These are phyloP conservation scores for Tiphia femorata DNA, from an alignment of 2,888 invertebrate species.

Conservation along the genomic window DNA sequence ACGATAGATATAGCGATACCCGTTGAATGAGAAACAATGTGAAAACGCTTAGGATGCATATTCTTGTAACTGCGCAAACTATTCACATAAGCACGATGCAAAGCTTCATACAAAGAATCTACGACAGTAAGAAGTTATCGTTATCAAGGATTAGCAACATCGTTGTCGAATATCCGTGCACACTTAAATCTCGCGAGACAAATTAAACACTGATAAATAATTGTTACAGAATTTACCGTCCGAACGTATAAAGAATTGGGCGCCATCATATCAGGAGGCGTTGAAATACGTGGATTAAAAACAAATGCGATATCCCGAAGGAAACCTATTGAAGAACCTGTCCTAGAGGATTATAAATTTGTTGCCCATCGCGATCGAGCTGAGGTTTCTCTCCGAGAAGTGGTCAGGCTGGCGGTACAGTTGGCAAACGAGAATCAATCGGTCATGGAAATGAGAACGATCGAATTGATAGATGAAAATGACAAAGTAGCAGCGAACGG, in stretches of 20 bases:
- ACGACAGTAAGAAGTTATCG: too few species aligned
- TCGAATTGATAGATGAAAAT: constrained; percentile 59
- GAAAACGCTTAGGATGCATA: too few species aligned
- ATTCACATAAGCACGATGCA: too few species aligned
- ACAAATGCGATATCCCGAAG: constrained; percentile 72
- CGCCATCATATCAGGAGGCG: constrained; percentile 71
- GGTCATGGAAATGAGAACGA: constrained; percentile 56
- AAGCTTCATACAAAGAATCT: too few species aligned
- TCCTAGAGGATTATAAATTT: constrained; percentile 73
- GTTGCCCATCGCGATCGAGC: constrained; percentile 68
- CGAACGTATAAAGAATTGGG: constrained; percentile 65
- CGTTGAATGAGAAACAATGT: too few species aligned
- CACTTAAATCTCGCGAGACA: too few species aligned
- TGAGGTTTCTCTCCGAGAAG: constrained; percentile 48
- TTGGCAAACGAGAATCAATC: constrained; percentile 71
- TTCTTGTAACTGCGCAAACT: too few species aligned
- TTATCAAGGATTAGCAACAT: too few species aligned
- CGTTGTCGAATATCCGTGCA: too few species aligned
- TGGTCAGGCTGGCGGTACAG: constrained; percentile 66
- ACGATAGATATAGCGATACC: too few species aligned
- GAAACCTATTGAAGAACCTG: constrained; percentile 70
- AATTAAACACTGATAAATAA: too few species aligned
- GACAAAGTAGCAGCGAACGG: constrained; percentile 53
- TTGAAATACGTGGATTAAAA: constrained; percentile 74
- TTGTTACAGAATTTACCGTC: constrained; percentile 65